Percentiles rank a stretch among this genome's conserved stretches.
phyloP scores from a whole-genome alignment of 2,888 invertebrate species.

The Volucella inflata region DNA sequence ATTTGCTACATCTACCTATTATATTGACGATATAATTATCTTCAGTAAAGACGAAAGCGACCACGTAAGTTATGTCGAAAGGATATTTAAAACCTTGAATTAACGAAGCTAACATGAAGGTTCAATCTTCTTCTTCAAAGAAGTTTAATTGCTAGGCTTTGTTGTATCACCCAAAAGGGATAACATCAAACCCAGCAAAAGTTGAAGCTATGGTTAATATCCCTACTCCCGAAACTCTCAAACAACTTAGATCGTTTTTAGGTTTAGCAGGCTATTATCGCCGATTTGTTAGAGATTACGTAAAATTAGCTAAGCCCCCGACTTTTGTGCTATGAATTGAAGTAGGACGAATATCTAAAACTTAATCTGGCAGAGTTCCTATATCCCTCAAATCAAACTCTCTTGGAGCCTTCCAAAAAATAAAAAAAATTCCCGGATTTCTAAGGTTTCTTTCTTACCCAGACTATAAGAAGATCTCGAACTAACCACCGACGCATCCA shows the following conservation, averaged over 20 bases:
- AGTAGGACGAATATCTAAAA: constrained; percentile 37
- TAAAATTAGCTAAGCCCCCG: constrained; percentile 7
- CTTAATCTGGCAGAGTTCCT: constrained; percentile 4
- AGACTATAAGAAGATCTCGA: constrained; percentile 37
- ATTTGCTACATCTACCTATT: no score
- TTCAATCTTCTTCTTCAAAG: no score
- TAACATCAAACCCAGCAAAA: constrained; percentile 40
- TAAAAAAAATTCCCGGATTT: constrained; percentile 42
- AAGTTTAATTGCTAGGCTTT: no score
- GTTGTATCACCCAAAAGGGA: constrained; percentile 6
- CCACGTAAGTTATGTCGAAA: no score
- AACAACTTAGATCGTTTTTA: no score
- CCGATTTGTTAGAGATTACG: constrained; percentile 33
- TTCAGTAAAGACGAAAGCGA: no score
- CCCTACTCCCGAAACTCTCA: background rate
- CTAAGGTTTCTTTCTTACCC: constrained; percentile 38
- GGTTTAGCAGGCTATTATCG: constrained; percentile 46
- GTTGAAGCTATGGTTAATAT: constrained; percentile 16
- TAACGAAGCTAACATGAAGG: no score
- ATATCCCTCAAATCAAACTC: constrained; percentile 17
- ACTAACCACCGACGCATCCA: constrained; percentile 78
- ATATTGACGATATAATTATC: no score
- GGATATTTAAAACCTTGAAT: no score
- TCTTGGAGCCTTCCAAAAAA: constrained; percentile 40
- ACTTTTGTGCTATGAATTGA: constrained; percentile 30